Evolutionary conservation across 2,113 vertebrate species (phyloP), one percentile per base, ranked within the genome.

Genomic region (Hemiprocne comata): DNA sequence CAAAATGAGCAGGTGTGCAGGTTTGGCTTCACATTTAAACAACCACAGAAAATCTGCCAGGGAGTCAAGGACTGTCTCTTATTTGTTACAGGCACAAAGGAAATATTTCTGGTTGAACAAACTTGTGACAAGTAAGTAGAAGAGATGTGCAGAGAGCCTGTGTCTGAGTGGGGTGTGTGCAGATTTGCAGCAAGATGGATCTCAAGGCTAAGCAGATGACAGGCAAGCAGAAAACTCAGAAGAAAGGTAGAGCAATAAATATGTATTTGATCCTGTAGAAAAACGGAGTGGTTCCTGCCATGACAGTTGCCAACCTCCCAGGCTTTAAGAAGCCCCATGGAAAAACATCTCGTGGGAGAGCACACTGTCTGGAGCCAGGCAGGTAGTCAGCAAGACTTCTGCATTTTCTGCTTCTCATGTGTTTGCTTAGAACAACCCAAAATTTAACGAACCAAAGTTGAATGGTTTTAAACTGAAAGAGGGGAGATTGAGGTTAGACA

Each of bases 301-400:
- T 62, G 46, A 6, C 54, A 67, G 48, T 0, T 84, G 60, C 19
- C 61, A 86, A 11, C 38, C 15, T 19, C 38, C 15, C 48, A 87
- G 70, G 33, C 8, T 78, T 74, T 85, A 42, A 64, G 40, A 61
- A 80, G 36, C 8, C 53, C 8, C 20, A 36, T n/a, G 74, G 42
- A 57, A 80, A 76, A 79, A 79, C 1, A 29, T 7, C 33, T 34
- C 3, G 0, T 3, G 46, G 54, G 46, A 86, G 53, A 87, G 20
- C 57, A 55, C 0, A 0, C 29, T 78, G 58, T 11, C 34, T 76
- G 55, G 26, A 86, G 38, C 28, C 79, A 64, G 25, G 15, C 0
- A 76, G 50, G 17, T 17, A 87, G 42, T 29, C 40, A 75, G 77
- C 7, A 70, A 74, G 73, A 60, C 9, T 73, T 51, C 65, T 65